These are phyloP conservation scores for Leptopilina boulardi DNA, from an alignment of 1,140 invertebrate species.

Conservation along the genomic window DNA sequence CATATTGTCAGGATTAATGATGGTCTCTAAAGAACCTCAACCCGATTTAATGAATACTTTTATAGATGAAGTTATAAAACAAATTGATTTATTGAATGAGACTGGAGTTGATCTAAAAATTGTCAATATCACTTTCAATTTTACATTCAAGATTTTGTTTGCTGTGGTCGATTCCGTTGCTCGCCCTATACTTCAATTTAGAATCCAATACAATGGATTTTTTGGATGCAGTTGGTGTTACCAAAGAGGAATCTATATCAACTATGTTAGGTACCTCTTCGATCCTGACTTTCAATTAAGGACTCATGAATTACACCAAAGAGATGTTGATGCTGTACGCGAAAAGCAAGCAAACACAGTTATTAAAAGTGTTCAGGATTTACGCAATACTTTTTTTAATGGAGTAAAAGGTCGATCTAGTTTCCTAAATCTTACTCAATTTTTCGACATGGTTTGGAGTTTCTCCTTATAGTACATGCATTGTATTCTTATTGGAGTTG, in stretches of 20 bases:
- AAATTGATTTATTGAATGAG: background rate
- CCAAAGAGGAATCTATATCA: constrained; percentile 17
- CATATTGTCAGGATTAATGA: background rate
- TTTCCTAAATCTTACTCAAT: background rate
- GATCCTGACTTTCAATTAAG: too few relatives aligned
- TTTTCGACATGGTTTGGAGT: constrained; percentile 39
- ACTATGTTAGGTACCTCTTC: background rate
- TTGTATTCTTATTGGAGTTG: constrained; percentile 17
- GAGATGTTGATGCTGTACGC: too few relatives aligned
- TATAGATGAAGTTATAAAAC: constrained; percentile 1
- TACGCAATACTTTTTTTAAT: background rate
- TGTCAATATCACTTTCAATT: background rate
- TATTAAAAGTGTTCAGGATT: background rate
- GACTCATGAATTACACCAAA: too few relatives aligned
- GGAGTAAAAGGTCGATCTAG: background rate
- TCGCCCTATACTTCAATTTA: constrained; percentile 40
- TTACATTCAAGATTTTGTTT: background rate
- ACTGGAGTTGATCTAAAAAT: background rate
- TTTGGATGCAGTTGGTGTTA: constrained; percentile 47
- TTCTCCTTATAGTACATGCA: constrained; percentile 39
- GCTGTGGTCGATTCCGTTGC: constrained; percentile 38
- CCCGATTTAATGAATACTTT: background rate
- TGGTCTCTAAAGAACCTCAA: background rate
- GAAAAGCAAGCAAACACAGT: background rate
- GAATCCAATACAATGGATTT: constrained; percentile 45